Base-by-base conservation (phyloP, 2,797 vertebrate genomes). In the Malacoctenus gilli region DNA sequence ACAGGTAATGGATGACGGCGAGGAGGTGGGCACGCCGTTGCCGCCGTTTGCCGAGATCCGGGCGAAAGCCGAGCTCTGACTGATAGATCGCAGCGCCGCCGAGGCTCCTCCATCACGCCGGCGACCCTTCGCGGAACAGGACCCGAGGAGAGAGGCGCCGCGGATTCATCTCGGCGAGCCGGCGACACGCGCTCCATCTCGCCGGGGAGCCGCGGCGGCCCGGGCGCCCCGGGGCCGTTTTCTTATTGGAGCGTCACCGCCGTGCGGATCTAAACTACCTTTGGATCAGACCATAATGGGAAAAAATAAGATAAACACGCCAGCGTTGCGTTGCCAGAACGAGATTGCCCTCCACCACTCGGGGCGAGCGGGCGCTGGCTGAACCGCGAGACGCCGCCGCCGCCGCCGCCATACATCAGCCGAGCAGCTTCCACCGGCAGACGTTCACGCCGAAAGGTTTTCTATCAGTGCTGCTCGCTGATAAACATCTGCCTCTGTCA, bases 381-480 rank as follows among this genome's bases (percentile, higher is more conserved):
- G 43, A 73, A 57, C 82, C 71, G 80, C 82, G 80, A 74, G 75
- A 78, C 16, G 67, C 62, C 74, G 21, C 59, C 82, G 61, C 72
- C 54, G 49, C 68, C 61, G 53, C n/a, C n/a, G 79, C 69, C 42
- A 64, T 85, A 60, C 51, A 78, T 80, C 80, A 74, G 77, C 58
- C 71, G 47, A 57, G 59, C 52, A 34, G 78, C 62, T 49, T 57
- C 40, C 4, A 37, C 72, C 63, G 54, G 43, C 43, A 52, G 61
- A 63, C n/a, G 40, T 56, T 80, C 64, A 41, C n/a, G 32, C 57
- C 56, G 6, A 1, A 51, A 84, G 82, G 84, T 77, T 74, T 57
- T 66, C 49, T 72, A 35, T 54, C 50, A 80, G 77, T 37, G 73
- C 16, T 15, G 19, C 54, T 43, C 16, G n/a, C 51, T 81, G 84